Evolutionary conservation across 2,113 vertebrate species (phyloP), one percentile per base, ranked within the genome.

Genomic region (Phaethon lepturus): DNA sequence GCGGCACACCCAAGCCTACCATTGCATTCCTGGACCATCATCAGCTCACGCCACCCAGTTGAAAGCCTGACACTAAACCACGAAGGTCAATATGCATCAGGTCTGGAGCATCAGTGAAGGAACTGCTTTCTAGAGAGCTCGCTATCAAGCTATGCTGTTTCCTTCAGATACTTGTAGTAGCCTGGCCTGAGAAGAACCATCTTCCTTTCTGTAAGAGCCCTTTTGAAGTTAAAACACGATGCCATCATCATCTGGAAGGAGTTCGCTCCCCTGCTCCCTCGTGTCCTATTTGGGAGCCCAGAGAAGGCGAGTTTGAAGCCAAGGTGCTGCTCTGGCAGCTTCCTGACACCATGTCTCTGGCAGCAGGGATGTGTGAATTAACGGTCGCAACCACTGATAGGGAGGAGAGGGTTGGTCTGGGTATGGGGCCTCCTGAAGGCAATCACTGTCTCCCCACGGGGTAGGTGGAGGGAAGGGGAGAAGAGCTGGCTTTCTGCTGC

Each of bases 371-470:
- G 23, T 18, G 29, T 13, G 44, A 47, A 35, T 59, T 49, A 52
- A 17, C 25, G 18, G 28, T 12, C 1, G 0, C 12, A 9, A 24
- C 10, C 0, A 1, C 63, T 40, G n/a, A 17, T 22, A 45, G 19
- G 18, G 24, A 60, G 42, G 31, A 59, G 35, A 18, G 26, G 9
- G 19, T 40, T 50, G 19, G n/a, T 15, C 11, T 86, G 60, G 11
- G 26, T 5, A 2, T 17, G 56, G 19, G 18, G n/a, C 53, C 38
- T 83, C 40, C 50, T 20, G 50, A 49, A 40, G 31, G 26, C 50
- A 25, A 38, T n/a, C 10, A 0, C 24, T 2, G 8, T 18, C 47
- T 42, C 47, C 45, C 19, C 31, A 8, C 0, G 0, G 47, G 5
- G 5, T 35, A 11, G n/a, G 13, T 35, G 10, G 42, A 62, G 6